Base-by-base conservation (phyloP, 2,113 vertebrate genomes). In the Platysternon megacephalum region DNA sequence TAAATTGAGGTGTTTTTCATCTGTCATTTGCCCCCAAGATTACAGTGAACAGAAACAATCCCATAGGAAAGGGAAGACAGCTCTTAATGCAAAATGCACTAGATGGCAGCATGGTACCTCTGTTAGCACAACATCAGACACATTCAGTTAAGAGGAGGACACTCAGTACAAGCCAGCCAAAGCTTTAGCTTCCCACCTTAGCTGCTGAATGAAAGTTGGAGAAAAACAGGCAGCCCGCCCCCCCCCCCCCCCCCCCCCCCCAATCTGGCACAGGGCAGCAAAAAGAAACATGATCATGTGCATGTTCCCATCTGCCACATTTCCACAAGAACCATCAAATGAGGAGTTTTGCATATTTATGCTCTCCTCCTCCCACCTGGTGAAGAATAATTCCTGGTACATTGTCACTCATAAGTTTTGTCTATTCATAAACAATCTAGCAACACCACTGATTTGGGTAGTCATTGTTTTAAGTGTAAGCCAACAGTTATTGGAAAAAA, bases 371-470 rank as follows among this genome's bases (percentile, higher is more conserved):
- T 89, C 94, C 85, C 84, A 93, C 51, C 81, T 93, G 87, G 76
- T 91, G 93, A 90, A 92, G 94, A 93, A 93, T 91, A 91, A 95
- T 95, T 58, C 74, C 72, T 13, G 82, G 26, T 68, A 72, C 51
- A 1, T 1, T 85, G n/a, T 21, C 84, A 87, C 82, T 92, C 44
- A 53, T 0, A 48, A 72, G n/a, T 95, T 95, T 87, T 91, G 22
- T 74, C 82, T 90, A 83, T 80, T 94, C 88, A 84, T 89, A 84
- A 92, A 89, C 80, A 91, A 39, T 80, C 94, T 39, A 72, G 74
- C 95, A 93, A 72, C 89, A 84, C n/a, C 39, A 56, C 80, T 89
- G 65, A 86, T 94, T 51, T 84, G 79, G 96, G 81, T 44, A 89
- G 91, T 93, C 92, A 81, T 48, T 0, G 1, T 89, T 95, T 94